phyloP scores from a whole-genome alignment of 2,797 vertebrate species.

The Eleutherodactylus coqui region DNA sequence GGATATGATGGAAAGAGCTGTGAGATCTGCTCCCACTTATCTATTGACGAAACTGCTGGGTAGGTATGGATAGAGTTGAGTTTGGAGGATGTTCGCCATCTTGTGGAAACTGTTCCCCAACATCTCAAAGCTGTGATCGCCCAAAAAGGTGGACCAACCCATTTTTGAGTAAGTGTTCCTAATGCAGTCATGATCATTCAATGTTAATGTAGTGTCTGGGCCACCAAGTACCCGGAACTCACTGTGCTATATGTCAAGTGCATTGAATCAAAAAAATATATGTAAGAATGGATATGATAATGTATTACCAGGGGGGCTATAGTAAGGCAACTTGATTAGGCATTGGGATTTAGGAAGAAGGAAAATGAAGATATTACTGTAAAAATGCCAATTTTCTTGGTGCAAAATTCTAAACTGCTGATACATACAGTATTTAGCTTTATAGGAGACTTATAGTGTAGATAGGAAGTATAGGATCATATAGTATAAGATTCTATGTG shows the following conservation, averaged over 20 bases:
- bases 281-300: not conserved
- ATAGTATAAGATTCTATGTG: not conserved
- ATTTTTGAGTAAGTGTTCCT: too few species aligned
- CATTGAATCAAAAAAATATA: not conserved
- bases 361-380: not conserved
- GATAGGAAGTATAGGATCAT: not conserved
- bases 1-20: too few species aligned
- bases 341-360: not conserved
- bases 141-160: too few species aligned
- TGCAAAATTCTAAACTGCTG: not conserved
- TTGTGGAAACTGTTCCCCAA: too few species aligned
- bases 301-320: conserved; percentile 10
- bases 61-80: too few species aligned
- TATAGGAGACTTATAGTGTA: not conserved
- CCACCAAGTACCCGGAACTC: not conserved
- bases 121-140: too few species aligned
- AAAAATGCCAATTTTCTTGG: not conserved
- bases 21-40: too few species aligned
- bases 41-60: too few species aligned
- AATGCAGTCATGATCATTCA: not conserved
- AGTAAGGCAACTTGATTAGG: not conserved
- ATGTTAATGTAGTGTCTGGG: not conserved
- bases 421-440: not conserved
- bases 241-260: not conserved
- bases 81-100: too few species aligned